phyloP scores from a whole-genome alignment of 2,113 vertebrate species.

The Bubalus kerabau region DNA sequence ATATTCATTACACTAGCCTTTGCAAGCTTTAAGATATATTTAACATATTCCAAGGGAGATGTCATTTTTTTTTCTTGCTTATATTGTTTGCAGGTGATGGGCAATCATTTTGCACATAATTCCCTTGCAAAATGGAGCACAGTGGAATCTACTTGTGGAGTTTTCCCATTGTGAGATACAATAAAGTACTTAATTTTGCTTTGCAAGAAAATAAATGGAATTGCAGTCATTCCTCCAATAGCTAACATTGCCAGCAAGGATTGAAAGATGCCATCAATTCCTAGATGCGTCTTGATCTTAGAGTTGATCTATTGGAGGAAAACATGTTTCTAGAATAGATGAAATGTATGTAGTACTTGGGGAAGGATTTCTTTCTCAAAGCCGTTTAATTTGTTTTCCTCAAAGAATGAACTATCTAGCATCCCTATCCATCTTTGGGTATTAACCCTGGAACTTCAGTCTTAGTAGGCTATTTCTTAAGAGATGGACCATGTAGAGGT shows the following conservation, averaged over 20 bases:
- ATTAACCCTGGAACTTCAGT: neutral
- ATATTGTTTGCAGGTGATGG: neutral
- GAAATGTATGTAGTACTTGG: neutral
- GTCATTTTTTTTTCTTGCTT: neutral
- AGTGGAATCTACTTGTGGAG: neutral
- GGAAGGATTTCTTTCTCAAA: neutral
- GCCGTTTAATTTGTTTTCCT: neutral
- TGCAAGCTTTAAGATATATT: neutral
- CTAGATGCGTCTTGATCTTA: neutral
- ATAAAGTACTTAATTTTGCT: neutral
- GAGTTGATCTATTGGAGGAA: neutral
- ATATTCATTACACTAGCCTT: neutral
- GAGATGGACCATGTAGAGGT: neutral
- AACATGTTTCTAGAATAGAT: neutral
- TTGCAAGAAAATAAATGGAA: neutral
- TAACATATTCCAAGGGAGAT: neutral
- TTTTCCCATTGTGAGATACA: neutral
- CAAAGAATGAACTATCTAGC: neutral
- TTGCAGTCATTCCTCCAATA: neutral
- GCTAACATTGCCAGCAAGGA: neutral
- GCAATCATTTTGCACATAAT: neutral
- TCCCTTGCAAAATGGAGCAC: neutral
- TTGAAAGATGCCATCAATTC: neutral
- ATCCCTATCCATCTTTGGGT: rapidly evolving
- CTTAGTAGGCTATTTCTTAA: neutral